Percentiles rank a stretch among this genome's conserved stretches.
Conservation (phyloP, 2,113 vertebrate genomes). For the Thunnus thynnus region DNA sequence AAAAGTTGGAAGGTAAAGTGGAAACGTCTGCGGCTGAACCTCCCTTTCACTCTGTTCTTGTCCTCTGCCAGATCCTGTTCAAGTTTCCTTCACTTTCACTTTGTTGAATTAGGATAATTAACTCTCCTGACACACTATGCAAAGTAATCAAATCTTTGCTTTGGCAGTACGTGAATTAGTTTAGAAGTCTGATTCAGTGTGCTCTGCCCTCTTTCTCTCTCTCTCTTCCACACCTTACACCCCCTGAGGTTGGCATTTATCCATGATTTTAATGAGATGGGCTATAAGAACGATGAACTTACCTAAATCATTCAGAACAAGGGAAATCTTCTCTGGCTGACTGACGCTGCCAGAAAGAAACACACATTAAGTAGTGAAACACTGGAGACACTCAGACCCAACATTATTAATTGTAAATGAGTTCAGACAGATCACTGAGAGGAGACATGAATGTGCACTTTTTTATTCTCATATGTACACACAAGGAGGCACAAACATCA, state of each 20-base stretch:
- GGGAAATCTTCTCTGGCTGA: conserved; percentile 31
- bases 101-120: conserved; percentile 79
- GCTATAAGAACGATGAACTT: conserved; percentile 56
- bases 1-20: conserved; percentile 27
- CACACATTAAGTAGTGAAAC: conserved; percentile 42
- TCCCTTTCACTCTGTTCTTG: conserved; percentile 42
- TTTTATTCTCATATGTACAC: conserved; percentile 1
- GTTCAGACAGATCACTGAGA: neutral
- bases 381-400: conserved; percentile 17
- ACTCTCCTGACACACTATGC: conserved; percentile 76
- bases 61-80: conserved; percentile 65
- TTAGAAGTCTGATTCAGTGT: conserved; percentile 64
- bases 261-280: conserved; percentile 76
- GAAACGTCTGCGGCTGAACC: conserved; percentile 26
- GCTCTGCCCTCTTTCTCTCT: neutral
- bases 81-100: conserved; percentile 71
- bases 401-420: conserved; percentile 3
- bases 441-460: neutral
- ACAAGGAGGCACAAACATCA: conserved; percentile 1
- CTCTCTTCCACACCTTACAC: conserved; percentile 20
- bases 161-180: conserved; percentile 67
- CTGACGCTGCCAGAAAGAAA: conserved; percentile 33
- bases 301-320: conserved; percentile 63
- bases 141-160: conserved; percentile 69
- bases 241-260: conserved; percentile 59